phyloP scores from a whole-genome alignment of 2,888 invertebrate species.

The Monopis laevigella region DNA sequence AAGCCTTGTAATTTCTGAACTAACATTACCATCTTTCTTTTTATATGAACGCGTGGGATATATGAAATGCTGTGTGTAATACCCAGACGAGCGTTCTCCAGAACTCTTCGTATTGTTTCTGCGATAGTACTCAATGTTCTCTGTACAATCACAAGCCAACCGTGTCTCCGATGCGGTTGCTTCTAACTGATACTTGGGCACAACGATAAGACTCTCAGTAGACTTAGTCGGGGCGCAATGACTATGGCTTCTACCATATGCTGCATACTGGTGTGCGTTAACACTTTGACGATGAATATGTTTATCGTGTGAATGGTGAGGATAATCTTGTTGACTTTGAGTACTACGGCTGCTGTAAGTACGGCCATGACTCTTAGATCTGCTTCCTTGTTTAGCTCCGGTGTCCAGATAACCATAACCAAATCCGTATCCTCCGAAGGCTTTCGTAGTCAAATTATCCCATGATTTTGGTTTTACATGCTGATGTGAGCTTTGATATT shows the following conservation, averaged over 20 bases:
- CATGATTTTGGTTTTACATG: slow-evolving; percentile 84
- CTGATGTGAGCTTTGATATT: slow-evolving; percentile 54
- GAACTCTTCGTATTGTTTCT: slow-evolving; percentile 41
- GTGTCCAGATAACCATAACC: slow-evolving; percentile 87
- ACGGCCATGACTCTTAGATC: slow-evolving; percentile 57
- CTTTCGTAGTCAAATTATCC: slow-evolving; percentile 89
- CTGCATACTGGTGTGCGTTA: slow-evolving; percentile 51
- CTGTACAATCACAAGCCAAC: slow-evolving; percentile 77
- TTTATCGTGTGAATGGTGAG: slow-evolving; percentile 46
- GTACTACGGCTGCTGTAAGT: slow-evolving; percentile 69
- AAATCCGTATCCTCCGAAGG: slow-evolving; percentile 86
- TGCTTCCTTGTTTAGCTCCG: slow-evolving; percentile 41
- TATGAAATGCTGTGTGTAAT: slow-evolving; percentile 55
- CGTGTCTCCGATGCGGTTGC: slow-evolving; percentile 73
- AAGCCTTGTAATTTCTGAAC: slow-evolving; percentile 77
- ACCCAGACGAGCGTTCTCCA: slow-evolving; percentile 40
- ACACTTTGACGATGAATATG: slow-evolving; percentile 55
- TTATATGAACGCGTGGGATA: slow-evolving; percentile 60
- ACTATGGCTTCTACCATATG: slow-evolving; percentile 57
- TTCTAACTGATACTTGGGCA: slow-evolving; percentile 70
- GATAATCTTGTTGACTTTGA: slow-evolving; percentile 61
- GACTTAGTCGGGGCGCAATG: slow-evolving; percentile 77
- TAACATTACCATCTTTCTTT: slow-evolving; percentile 66
- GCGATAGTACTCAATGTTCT: slow-evolving; percentile 47
- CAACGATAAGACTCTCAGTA: slow-evolving; percentile 79